Conservation (phyloP, 2,888 invertebrate genomes). For the Allophyes oxyacanthae region DNA sequence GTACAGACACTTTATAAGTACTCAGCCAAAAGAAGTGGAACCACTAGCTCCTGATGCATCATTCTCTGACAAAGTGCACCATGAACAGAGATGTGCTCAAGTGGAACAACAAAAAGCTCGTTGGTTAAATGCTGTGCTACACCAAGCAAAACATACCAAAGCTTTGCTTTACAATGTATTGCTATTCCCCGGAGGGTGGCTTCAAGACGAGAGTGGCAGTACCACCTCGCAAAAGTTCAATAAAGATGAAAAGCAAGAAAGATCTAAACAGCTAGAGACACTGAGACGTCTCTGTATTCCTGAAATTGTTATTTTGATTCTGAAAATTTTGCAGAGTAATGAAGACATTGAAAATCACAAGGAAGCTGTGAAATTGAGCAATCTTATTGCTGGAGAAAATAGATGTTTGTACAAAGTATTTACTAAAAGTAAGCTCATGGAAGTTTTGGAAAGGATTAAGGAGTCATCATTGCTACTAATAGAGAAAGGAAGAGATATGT, state of each 20-base stretch:
- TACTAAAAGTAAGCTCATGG: slow-evolving; percentile 93
- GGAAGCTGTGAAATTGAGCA: slow-evolving; percentile 91
- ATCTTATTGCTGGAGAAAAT: slow-evolving; percentile 94
- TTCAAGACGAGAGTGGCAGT: slow-evolving; percentile 91
- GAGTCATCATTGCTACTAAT: slow-evolving; percentile 94
- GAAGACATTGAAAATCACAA: slow-evolving; percentile 94
- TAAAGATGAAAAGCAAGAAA: slow-evolving; percentile 84
- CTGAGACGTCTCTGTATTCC: slow-evolving; percentile 95
- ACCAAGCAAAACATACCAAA: slow-evolving; percentile 93
- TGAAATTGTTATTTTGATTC: slow-evolving; percentile 93
- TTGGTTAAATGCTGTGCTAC: slow-evolving; percentile 92
- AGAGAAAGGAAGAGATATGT: slow-evolving; percentile 94
- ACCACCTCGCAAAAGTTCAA: slow-evolving; percentile 82
- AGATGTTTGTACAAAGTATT: slow-evolving; percentile 95
- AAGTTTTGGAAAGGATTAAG: slow-evolving; percentile 93
- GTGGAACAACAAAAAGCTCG: slow-evolving; percentile 94
- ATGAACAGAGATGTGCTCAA: slow-evolving; percentile 95
- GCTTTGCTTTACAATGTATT: slow-evolving; percentile 95
- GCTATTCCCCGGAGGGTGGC: slow-evolving; percentile 97
- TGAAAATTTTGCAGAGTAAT: slow-evolving; percentile 94
- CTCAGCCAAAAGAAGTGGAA: slow-evolving; percentile 92
- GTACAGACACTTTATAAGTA: slow-evolving; percentile 95
- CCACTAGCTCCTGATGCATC: slow-evolving; percentile 89
- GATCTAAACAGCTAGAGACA: slow-evolving; percentile 92
- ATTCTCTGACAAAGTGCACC: slow-evolving; percentile 96